Evolutionary conservation across 1,140 invertebrate species (phyloP), one percentile per base, ranked within the genome.

Genomic region (Helicorthomorpha holstii): DNA sequence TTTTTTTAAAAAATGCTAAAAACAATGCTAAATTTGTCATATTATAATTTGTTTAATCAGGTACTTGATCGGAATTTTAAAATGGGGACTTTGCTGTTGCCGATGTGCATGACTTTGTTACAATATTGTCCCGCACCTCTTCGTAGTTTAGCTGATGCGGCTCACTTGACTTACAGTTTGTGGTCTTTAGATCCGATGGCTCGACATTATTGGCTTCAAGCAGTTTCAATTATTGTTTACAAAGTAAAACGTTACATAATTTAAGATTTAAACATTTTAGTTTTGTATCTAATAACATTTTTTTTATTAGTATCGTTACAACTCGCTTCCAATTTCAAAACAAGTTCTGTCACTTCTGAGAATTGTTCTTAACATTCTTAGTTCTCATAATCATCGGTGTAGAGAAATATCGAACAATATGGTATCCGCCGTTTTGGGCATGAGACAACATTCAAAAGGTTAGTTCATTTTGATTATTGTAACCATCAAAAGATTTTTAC

Each of bases 141-240:
- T 56, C 71, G 76, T 64, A 58, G 50, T 50, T 69, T 71, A 51
- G 70, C 66, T 53, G 70, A 74, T 56, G 65, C 67, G 45, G 64
- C 69, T 49, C 65, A 73, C 46, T 80, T 79, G 16, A 74, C 69
- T 47, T 93, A 89, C 64, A 91, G 86, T 23, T 69, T 96, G 7
- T 93, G 87, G 85, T 78, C 80, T 59, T 68, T 97, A 49, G 85
- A 91, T 61, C 76, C 83, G 3, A 81, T 87, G 63, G 78, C 82
- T 1, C 73, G 94, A 21, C 74, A 86, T 50, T 83, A 83, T 53
- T 98, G 95, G 95, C 75, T 98, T 19, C 83, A 88, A 71, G 77
- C 91, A 22, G 63, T 96, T 19, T 76, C 97, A n/a, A 87, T 97
- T 12, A 79, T 98, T 55, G 72, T 98, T 0, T 98, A 98, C 63